Evolutionary conservation across 1,140 invertebrate species (phyloP).

Genomic region (Ips nitidus): DNA sequence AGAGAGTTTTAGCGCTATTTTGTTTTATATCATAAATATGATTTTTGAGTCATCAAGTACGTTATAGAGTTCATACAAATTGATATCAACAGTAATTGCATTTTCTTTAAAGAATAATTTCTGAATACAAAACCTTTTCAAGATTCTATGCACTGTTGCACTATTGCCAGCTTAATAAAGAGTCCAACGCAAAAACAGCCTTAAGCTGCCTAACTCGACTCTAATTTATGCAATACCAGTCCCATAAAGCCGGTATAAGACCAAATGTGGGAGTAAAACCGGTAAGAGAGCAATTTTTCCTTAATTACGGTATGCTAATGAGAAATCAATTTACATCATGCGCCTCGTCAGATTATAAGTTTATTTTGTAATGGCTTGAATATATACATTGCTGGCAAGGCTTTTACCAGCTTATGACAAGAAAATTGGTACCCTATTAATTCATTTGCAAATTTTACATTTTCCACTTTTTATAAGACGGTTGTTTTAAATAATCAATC

Average conservation of each 20-base stretch:
- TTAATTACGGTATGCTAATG: constrained; percentile 34
- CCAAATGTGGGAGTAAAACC: constrained; percentile 34
- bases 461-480: too few relatives aligned
- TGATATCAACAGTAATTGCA: not conserved
- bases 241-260: constrained; percentile 19
- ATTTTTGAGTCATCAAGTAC: not conserved
- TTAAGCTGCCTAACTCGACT: constrained; percentile 5
- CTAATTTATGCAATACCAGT: constrained; percentile 33
- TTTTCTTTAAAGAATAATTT: not conserved
- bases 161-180: not conserved
- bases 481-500: too few relatives aligned
- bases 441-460: not conserved
- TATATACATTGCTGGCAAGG: constrained; percentile 10
- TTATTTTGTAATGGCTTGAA: constrained; percentile 17
- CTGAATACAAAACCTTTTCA: not conserved
- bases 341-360: constrained; percentile 27
- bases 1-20: constrained; percentile 12
- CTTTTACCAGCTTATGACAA: constrained; percentile 3
- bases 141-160: not conserved
- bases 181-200: constrained; percentile 1
- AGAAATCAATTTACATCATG: constrained; percentile 32
- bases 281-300: constrained; percentile 24
- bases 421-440: constrained; percentile 18
- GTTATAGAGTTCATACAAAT: not conserved
- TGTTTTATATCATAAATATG: not conserved